Base-by-base conservation (phyloP, 2,888 invertebrate genomes). In the Fragum whitleyi region DNA sequence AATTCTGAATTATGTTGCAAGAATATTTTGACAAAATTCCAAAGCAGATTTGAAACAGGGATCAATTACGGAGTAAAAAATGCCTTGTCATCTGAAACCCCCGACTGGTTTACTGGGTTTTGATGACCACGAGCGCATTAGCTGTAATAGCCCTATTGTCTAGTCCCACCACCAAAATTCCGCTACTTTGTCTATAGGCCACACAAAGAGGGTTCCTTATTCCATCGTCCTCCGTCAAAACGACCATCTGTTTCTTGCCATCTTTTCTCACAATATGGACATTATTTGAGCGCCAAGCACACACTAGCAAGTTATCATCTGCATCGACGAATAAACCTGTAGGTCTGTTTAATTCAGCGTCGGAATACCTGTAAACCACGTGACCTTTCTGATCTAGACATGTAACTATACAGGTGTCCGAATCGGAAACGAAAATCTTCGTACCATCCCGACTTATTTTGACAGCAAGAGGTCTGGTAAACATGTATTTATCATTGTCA, bases 251-350 rank as follows among this genome's bases (percentile, higher is more conserved):
- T 39, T 65, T 36, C 42, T 65, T 65, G 14, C 74, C 74, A 19
- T 74, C 67, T n/a, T 29, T 39, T 3, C 32, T 2, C 14, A 74
- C 53, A 36, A 74, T 51, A 19, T 74, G 74, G 2, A 74, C 57
- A 19, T 51, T 74, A 26, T 74, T 42, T 2, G 74, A 55, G 3
- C 26, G 16, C 57, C 70, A 36, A 26, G 59, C 55, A 39, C 74
- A 74, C 5, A 67, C 57, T 1, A 67, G 26, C 2, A 74, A 9
- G 65, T 67, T 67, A 19, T 67, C 67, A 19, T 19, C 53, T 3
- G 32, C 67, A 36, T 67, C 74, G 14, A 51, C 32, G 32, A 21
- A 67, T 21, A 74, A 23, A 0, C 74, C 74, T n/a, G 23, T 55
- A 16, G 67, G 74, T 21, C 5, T 11, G n/a, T 26, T 65, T 9